A percentile compares a stretch with the other conserved stretches of the same genome.
Conservation (phyloP, 2,888 invertebrate genomes). For the Eupithecia exiguata region DNA sequence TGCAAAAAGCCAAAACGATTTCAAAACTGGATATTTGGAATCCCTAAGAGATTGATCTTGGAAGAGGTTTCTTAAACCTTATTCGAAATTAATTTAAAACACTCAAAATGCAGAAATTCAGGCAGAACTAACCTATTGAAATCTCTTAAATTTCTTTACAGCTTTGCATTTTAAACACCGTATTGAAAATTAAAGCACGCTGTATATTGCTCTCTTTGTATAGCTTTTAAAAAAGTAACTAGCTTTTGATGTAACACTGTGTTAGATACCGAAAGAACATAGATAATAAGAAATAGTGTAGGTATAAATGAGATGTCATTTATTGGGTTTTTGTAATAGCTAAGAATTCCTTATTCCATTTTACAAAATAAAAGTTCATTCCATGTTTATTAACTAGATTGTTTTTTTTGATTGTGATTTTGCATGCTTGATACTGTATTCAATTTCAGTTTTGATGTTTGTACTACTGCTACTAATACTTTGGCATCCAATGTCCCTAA, state of each 20-base stretch:
- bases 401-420: constrained; percentile 29
- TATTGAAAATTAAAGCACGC: neutral
- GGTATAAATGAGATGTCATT: neutral
- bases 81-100: neutral
- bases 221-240: neutral
- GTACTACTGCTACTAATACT: neutral
- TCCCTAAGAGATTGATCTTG: neutral
- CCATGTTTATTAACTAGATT: neutral
- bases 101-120: neutral
- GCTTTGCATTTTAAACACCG: neutral
- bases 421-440: constrained; percentile 30
- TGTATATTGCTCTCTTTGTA: neutral
- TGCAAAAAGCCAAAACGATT: neutral
- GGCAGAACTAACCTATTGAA: neutral
- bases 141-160: neutral
- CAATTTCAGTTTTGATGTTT: neutral
- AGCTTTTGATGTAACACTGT: neutral
- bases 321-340: neutral
- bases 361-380: neutral
- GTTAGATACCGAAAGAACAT: neutral
- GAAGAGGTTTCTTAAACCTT: neutral
- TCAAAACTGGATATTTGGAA: neutral
- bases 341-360: neutral
- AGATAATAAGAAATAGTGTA: neutral
- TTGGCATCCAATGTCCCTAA: neutral